Conservation (phyloP, 1,140 invertebrate species). For the Lordiphosa collinella region DNA sequence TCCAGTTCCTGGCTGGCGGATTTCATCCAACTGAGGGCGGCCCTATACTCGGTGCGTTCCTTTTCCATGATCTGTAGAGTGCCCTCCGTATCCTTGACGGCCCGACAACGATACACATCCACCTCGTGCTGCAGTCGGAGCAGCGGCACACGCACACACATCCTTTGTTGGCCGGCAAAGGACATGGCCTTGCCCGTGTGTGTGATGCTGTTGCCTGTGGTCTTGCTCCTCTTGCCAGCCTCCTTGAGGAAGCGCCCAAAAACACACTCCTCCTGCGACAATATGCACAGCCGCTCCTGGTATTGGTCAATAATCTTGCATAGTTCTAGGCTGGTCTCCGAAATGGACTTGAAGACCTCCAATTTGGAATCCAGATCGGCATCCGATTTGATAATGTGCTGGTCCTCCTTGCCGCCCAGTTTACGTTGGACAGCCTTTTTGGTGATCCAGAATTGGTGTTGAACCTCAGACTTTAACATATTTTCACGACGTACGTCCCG, state of each 20-base stretch:
- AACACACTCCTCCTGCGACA: conserved; percentile 97
- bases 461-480: conserved; percentile 81
- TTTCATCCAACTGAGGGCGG: conserved; percentile 99
- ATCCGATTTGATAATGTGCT: conserved; percentile 97
- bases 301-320: conserved; percentile 96
- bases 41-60: conserved; percentile 96
- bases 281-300: conserved; percentile 94
- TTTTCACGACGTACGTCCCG: conserved; percentile 25
- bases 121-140: conserved; percentile 96
- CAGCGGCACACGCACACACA: conserved; percentile 91
- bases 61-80: conserved; percentile 92
- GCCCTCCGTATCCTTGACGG: conserved; percentile 94
- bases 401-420: conserved; percentile 98
- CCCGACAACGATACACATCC: conserved; percentile 96
- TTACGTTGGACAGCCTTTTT: conserved; percentile 97
- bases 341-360: conserved; percentile 97
- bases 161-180: conserved; percentile 96
- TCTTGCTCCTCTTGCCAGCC: conserved; percentile 91
- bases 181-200: conserved; percentile 96
- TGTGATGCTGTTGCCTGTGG: conserved; percentile 95
- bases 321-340: conserved; percentile 93
- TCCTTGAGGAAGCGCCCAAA: conserved; percentile 97
- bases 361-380: conserved; percentile 98
- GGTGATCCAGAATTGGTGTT: conserved; percentile 99
- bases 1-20: conserved; percentile 96